A percentile compares a stretch with the other conserved stretches of the same genome.
phyloP scores from a whole-genome alignment of 2,888 invertebrate species.

The Adelphocoris suturalis region DNA sequence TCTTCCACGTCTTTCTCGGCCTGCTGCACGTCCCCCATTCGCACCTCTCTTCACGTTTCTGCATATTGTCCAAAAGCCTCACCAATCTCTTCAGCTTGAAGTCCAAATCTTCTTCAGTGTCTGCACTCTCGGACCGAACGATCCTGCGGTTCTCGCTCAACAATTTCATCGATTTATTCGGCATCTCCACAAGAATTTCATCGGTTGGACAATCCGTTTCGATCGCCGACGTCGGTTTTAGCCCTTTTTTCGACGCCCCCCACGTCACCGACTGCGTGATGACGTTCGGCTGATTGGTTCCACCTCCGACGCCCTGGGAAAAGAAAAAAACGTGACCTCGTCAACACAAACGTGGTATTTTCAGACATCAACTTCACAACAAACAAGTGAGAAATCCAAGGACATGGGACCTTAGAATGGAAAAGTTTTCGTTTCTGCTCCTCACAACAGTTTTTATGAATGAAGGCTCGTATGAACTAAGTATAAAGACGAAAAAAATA shows the following conservation, averaged over 20 bases:
- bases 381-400: constrained; percentile 45
- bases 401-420: constrained; percentile 1
- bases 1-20: constrained; percentile 17
- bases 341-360: constrained; percentile 23
- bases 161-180: constrained; percentile 2
- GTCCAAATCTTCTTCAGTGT: neutral
- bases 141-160: neutral
- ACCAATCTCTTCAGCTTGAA: constrained; percentile 25
- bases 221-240: neutral
- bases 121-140: neutral
- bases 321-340: constrained; percentile 11
- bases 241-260: constrained; percentile 22
- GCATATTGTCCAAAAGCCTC: neutral
- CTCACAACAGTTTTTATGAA: constrained; percentile 23
- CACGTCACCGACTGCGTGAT: constrained; percentile 55
- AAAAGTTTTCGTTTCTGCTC: neutral
- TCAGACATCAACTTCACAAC: neutral
- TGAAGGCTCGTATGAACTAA: neutral
- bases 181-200: neutral
- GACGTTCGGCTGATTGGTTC: constrained; percentile 53
- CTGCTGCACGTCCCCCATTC: constrained; percentile 23
- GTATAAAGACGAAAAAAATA: too few species aligned
- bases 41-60: neutral
- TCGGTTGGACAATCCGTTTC: constrained; percentile 37
- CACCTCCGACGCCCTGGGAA: constrained; percentile 34